These are phyloP conservation scores for Plestiodon gilberti DNA, from an alignment of 2,113 vertebrate genomes.

Conservation along the genomic window DNA sequence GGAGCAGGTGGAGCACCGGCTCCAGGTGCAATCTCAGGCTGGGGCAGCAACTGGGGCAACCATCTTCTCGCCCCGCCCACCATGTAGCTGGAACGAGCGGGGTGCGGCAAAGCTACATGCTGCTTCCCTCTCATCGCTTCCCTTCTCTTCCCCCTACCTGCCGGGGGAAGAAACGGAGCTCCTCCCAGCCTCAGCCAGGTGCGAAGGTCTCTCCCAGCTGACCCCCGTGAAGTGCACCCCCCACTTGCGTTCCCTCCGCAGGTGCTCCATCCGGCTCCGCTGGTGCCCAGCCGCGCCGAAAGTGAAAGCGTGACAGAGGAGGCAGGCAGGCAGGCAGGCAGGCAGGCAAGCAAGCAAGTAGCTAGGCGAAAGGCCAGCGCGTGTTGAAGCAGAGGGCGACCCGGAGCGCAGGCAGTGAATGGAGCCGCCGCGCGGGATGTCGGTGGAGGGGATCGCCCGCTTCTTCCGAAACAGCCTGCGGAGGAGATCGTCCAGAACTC, in stretches of 20 bases:
- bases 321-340: too few relatives aligned
- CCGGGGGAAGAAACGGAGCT: not conserved
- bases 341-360: not conserved
- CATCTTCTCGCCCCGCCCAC: too few relatives aligned
- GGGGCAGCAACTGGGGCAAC: too few relatives aligned
- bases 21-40: too few relatives aligned
- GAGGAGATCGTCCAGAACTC: not conserved
- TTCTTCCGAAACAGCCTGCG: conserved; percentile 73
- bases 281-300: conserved; percentile 32
- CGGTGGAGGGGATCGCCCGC: conserved; percentile 63
- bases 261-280: conserved; percentile 44
- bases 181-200: not conserved
- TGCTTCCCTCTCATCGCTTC: not conserved
- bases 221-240: not conserved
- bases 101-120: too few relatives aligned
- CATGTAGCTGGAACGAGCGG: too few relatives aligned
- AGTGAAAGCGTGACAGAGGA: conserved; percentile 60
- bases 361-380: conserved; percentile 34
- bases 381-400: conserved; percentile 21
- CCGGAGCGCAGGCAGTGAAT: not conserved
- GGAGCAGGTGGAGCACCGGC: too few relatives aligned
- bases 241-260: not conserved
- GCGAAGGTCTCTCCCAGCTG: not conserved
- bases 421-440: conserved; percentile 45
- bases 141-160: too few relatives aligned